phyloP scores from a whole-genome alignment of 2,797 vertebrate genomes.

The Rhinatrema bivittatum region DNA sequence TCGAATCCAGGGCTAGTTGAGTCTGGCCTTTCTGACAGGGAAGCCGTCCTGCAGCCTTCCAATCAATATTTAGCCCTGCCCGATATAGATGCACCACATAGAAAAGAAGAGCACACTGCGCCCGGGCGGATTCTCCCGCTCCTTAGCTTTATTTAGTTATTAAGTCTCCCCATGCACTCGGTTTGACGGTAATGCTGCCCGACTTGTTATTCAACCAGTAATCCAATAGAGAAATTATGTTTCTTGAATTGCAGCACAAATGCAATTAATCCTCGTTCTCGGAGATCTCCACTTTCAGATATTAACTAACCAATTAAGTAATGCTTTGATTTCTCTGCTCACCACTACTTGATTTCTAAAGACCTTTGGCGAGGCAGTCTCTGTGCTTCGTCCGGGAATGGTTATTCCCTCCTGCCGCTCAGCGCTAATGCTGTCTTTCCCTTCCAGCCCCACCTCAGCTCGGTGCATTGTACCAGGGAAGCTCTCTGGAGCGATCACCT shows the following conservation, averaged over 20 bases:
- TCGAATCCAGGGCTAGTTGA: too few species aligned
- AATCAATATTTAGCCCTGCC: too few species aligned
- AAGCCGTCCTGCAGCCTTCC: too few species aligned
- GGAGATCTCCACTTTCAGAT: conserved; percentile 28
- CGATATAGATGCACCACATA: too few species aligned
- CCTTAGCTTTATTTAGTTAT: too few species aligned
- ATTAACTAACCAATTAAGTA: conserved; percentile 17
- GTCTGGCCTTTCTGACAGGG: too few species aligned
- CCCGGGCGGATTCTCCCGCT: too few species aligned
- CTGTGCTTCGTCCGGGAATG: background rate
- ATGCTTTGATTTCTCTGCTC: background rate
- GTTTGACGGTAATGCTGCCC: conserved; percentile 19
- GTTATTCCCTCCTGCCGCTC: background rate
- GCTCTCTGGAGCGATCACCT: too few species aligned
- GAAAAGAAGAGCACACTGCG: too few species aligned
- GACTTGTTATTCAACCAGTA: conserved; percentile 26
- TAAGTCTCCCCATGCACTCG: too few species aligned
- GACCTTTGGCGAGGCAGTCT: background rate
- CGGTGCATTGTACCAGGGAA: too few species aligned
- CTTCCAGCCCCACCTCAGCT: background rate
- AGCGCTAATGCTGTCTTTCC: background rate
- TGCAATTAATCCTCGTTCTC: conserved; percentile 33
- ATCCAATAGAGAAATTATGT: conserved; percentile 32
- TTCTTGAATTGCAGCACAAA: conserved; percentile 28
- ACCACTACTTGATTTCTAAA: background rate